These are phyloP conservation scores for Watsonalla binaria DNA, from an alignment of 2,888 invertebrate species.

Conservation along the genomic window DNA sequence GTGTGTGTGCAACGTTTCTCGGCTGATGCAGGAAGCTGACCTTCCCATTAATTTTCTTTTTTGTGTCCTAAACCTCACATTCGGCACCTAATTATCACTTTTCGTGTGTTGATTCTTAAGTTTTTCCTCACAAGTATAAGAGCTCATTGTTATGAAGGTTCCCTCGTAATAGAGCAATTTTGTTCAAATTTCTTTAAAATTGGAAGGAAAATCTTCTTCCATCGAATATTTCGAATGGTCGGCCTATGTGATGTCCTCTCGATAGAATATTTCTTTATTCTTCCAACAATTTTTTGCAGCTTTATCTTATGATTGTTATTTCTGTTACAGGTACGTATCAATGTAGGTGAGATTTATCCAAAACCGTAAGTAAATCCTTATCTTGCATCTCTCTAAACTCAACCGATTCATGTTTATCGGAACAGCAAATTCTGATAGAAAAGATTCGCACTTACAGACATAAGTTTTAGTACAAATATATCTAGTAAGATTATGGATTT, in stretches of 20 bases:
- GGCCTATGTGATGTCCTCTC: too few species aligned
- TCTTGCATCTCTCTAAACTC: slow-evolving; percentile 28
- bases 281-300: too few species aligned
- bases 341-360: neutral
- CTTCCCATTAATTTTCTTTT: too few species aligned
- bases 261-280: too few species aligned
- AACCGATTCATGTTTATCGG: too few species aligned
- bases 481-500: too few species aligned
- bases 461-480: too few species aligned
- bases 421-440: too few species aligned
- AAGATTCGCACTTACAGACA: too few species aligned
- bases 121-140: neutral
- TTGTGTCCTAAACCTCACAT: neutral
- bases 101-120: neutral
- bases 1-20: too few species aligned
- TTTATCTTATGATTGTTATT: slow-evolving; percentile 14
- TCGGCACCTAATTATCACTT: slow-evolving; percentile 1
- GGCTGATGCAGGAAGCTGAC: neutral
- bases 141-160: neutral
- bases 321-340: slow-evolving; percentile 38
- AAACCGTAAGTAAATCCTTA: slow-evolving; percentile 24
- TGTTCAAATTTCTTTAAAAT: slow-evolving; percentile 8
- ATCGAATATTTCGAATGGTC: too few species aligned
- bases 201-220: too few species aligned
- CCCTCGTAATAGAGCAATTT: slow-evolving; percentile 3